Evolutionary conservation across 2,113 vertebrate species (phyloP), one percentile per base, ranked within the genome.

Genomic region (Salvator merianae): DNA sequence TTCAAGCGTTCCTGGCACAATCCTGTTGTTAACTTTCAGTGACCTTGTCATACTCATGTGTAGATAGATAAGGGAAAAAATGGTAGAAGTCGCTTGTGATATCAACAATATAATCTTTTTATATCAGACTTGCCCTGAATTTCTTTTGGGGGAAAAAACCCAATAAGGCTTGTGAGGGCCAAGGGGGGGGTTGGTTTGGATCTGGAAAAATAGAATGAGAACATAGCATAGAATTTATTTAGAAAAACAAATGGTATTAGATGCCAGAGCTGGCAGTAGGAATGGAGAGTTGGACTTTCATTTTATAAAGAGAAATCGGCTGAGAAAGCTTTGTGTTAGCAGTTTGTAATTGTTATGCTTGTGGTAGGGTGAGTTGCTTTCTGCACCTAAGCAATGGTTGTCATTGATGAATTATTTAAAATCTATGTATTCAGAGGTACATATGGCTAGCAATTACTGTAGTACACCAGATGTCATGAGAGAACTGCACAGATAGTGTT

Each of bases 211-310:
- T 59, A 89, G 74, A 66, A 34, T 50, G 20, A 47, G 30, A 66
- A 32, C 5, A 20, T 53, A 32, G 10, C 13, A 13, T 36, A 9
- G n/a, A 13, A 66, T 69, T 73, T 76, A 53, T 1, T 0, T 7
- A 72, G n/a, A 0, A 0, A 85, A n/a, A 13, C 71, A 40, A 10
- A 12, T 79, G 43, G 47, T 88, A 40, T 28, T 28, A 13, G 4
- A 69, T 84, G 76, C 86, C 0, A 5, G 89, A 71, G 74, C 89
- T 38, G 75, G 70, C 28, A 12, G 66, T 8, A 4, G 43, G 40
- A 12, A 65, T 71, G 69, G 82, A 7, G 6, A 36, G 63, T 5
- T 47, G 77, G 47, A 47, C 79, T 70, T 32, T 28, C n/a, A 8
- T n/a, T 24, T n/a, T 38, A 34, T 22, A 65, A 55, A 20, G 22